These are phyloP conservation scores for Coreius guichenoti DNA, from an alignment of 2,797 vertebrate species.

Conservation along the genomic window DNA sequence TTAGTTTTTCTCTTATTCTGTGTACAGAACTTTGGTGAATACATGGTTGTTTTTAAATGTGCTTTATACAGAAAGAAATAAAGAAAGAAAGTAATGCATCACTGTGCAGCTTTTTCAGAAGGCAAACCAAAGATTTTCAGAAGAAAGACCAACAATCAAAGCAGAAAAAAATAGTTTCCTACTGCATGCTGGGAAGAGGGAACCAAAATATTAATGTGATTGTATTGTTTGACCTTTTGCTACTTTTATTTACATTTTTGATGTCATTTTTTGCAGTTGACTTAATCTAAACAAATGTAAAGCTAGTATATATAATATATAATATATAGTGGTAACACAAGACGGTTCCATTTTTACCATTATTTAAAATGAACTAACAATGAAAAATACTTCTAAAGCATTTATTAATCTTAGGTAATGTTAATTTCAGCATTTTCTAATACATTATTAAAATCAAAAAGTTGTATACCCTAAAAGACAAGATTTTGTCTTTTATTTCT, in stretches of 20 bases:
- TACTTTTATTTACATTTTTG: background rate
- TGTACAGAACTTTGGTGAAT: too few relatives aligned
- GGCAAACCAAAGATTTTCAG: background rate
- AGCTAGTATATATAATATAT: background rate
- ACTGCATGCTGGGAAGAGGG: background rate
- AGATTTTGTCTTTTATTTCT: conserved; percentile 4
- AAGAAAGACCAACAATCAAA: background rate
- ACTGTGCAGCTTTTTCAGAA: background rate
- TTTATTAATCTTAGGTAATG: too few relatives aligned
- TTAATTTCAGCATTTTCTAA: too few relatives aligned
- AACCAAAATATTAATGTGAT: background rate
- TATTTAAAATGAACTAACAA: background rate
- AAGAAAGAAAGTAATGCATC: background rate
- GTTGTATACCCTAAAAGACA: background rate
- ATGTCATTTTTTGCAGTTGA: background rate
- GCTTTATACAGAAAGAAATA: too few relatives aligned
- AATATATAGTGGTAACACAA: background rate
- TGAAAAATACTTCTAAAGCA: background rate
- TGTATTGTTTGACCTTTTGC: background rate
- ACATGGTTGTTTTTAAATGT: too few relatives aligned
- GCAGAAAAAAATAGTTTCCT: background rate
- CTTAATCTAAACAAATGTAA: background rate
- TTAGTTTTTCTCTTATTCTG: too few relatives aligned
- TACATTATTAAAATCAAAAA: too few relatives aligned
- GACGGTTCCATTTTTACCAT: background rate